Evolutionary conservation across 2,888 invertebrate species (phyloP).

Genomic region (Lasioglossum malachurum): DNA sequence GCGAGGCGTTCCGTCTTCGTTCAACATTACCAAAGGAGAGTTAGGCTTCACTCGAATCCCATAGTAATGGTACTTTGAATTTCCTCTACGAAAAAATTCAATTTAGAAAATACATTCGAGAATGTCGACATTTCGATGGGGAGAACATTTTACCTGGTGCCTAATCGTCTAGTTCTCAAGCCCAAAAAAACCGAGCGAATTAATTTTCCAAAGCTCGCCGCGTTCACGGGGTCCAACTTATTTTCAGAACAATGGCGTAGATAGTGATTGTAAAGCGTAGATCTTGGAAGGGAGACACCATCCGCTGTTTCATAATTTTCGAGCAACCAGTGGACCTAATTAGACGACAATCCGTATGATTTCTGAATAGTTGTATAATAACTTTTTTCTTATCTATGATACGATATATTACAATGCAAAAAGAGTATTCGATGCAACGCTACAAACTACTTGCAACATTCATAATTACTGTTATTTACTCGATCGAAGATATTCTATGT

Average conservation of each 20-base stretch:
- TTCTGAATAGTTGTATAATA: background rate
- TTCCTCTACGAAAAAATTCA: slow-evolving; percentile 88
- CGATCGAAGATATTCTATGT: slow-evolving; percentile 15
- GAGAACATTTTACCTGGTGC: slow-evolving; percentile 89
- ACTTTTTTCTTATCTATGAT: background rate
- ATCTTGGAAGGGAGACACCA: slow-evolving; percentile 96
- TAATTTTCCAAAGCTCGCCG: slow-evolving; percentile 99
- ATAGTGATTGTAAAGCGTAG: slow-evolving; percentile 98
- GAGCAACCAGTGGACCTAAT: slow-evolving; percentile 95
- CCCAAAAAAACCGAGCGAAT: slow-evolving; percentile 99
- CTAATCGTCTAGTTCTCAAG: slow-evolving; percentile 96
- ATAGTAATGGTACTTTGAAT: slow-evolving; percentile 99
- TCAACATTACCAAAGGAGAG: slow-evolving; percentile 89
- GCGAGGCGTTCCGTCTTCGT: slow-evolving; percentile 84
- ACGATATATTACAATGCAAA: background rate
- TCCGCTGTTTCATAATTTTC: slow-evolving; percentile 99
- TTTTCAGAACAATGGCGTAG: slow-evolving; percentile 96
- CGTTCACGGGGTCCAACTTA: slow-evolving; percentile 99
- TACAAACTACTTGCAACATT: slow-evolving; percentile 18
- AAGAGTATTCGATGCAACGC: background rate
- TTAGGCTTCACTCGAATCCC: slow-evolving; percentile 98
- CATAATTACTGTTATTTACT: slow-evolving; percentile 4
- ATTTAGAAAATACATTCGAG: background rate
- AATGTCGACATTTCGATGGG: background rate
- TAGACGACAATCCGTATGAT: slow-evolving; percentile 4